phyloP scores from a whole-genome alignment of 2,113 vertebrate genomes.

The Plestiodon gilberti region DNA sequence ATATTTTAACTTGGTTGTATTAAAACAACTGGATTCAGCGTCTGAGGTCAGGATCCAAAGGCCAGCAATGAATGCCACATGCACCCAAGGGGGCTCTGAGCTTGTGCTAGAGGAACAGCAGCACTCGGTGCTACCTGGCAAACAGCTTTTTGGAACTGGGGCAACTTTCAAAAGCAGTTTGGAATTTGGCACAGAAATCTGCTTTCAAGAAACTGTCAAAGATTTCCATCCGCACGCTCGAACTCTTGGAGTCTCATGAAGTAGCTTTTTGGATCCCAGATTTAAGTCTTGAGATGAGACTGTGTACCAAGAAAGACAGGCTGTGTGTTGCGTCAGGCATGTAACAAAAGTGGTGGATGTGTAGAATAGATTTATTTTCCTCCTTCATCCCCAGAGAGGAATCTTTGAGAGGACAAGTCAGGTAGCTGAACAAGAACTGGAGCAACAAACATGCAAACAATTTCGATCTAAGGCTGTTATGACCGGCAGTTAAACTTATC shows the following conservation, averaged over 20 bases:
- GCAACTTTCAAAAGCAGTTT: background rate
- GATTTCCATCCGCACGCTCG: background rate
- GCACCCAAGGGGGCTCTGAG: background rate
- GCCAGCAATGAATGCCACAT: background rate
- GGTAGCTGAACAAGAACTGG: too few relatives aligned
- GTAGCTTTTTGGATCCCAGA: background rate
- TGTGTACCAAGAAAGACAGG: background rate
- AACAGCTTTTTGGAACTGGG: background rate
- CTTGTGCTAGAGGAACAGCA: background rate
- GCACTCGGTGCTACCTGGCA: too few relatives aligned
- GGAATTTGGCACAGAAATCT: background rate
- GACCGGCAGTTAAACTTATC: too few relatives aligned
- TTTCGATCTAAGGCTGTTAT: too few relatives aligned
- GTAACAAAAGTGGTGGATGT: background rate
- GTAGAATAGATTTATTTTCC: background rate
- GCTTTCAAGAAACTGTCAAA: background rate
- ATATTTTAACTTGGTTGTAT: background rate
- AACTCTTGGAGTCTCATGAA: background rate
- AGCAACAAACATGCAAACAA: too few relatives aligned
- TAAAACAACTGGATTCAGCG: background rate
- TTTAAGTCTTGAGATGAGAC: background rate
- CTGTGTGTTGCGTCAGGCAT: background rate
- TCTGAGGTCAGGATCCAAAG: slow-evolving; percentile 3
- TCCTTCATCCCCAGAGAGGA: too few relatives aligned
- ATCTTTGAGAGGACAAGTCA: background rate